phyloP scores from a whole-genome alignment of 2,888 invertebrate species.

The Sylvicola cinctus region DNA sequence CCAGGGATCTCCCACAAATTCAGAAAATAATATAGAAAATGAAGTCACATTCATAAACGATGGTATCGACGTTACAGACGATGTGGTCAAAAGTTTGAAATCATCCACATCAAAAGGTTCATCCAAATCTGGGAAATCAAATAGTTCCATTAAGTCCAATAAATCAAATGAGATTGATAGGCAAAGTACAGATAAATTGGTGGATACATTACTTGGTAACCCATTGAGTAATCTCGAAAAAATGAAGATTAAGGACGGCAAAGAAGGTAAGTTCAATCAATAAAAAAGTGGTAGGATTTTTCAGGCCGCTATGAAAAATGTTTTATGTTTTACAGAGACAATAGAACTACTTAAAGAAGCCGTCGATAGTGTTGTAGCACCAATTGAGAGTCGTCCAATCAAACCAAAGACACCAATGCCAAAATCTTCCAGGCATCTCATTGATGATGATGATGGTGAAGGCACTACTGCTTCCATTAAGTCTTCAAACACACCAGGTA shows the following conservation, averaged over 20 bases:
- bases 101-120: too few species aligned
- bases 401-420: slow-evolving; percentile 1
- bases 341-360: neutral
- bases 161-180: too few species aligned
- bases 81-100: slow-evolving; percentile 10
- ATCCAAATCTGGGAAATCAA: too few species aligned
- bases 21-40: too few species aligned
- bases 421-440: slow-evolving; percentile 3
- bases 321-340: slow-evolving; percentile 1
- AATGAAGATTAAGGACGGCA: neutral
- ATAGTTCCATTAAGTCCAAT: too few species aligned
- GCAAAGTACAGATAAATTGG: too few species aligned
- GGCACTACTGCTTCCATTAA: slow-evolving; percentile 5
- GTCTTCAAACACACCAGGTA: slow-evolving; percentile 5
- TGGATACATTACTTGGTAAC: too few species aligned
- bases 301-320: neutral
- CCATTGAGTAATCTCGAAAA: too few species aligned
- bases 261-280: slow-evolving; percentile 3
- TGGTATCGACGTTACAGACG: slow-evolving; percentile 22
- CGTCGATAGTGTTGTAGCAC: neutral
- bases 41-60: slow-evolving; percentile 18
- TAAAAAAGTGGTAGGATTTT: too few species aligned
- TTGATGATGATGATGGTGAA: slow-evolving; percentile 5
- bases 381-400: slow-evolving; percentile 1
- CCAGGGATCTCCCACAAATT: too few species aligned